Evolutionary conservation across 2,113 vertebrate genomes (phyloP).

Genomic region (Hippopotamus amphibius): DNA sequence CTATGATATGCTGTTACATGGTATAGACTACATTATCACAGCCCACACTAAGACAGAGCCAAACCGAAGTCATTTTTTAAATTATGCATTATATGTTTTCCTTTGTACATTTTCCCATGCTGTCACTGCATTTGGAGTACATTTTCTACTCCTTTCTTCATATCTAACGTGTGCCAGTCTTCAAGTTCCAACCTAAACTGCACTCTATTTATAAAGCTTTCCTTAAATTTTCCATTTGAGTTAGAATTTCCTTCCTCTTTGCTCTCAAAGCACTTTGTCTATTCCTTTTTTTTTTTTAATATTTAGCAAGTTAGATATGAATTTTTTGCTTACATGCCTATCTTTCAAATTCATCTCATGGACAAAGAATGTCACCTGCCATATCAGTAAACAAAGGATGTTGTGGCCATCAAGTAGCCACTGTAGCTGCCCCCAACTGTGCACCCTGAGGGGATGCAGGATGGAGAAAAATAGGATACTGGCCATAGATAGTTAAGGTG

Average conservation of each 20-base stretch:
- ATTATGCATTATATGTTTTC: not conserved
- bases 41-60: not conserved
- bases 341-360: not conserved
- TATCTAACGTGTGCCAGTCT: not conserved
- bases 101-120: not conserved
- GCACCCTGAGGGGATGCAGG: not conserved
- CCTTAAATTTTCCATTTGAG: not conserved
- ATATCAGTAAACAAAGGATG: not conserved
- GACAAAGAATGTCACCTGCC: too few relatives aligned
- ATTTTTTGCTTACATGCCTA: not conserved
- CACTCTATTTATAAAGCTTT: not conserved
- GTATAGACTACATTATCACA: not conserved
- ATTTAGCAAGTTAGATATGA: constrained; percentile 13
- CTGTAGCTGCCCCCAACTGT: not conserved
- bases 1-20: not conserved
- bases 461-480: not conserved
- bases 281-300: constrained; percentile 26
- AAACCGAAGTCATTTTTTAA: not conserved
- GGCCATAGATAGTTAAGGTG: not conserved
- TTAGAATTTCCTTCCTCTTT: not conserved
- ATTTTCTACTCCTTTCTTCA: not conserved
- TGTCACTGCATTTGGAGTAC: not conserved
- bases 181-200: not conserved
- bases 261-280: not conserved
- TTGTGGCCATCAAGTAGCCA: too few relatives aligned